These are phyloP conservation scores for Premnoplex brunnescens DNA, from an alignment of 2,797 vertebrate genomes.

Conservation along the genomic window DNA sequence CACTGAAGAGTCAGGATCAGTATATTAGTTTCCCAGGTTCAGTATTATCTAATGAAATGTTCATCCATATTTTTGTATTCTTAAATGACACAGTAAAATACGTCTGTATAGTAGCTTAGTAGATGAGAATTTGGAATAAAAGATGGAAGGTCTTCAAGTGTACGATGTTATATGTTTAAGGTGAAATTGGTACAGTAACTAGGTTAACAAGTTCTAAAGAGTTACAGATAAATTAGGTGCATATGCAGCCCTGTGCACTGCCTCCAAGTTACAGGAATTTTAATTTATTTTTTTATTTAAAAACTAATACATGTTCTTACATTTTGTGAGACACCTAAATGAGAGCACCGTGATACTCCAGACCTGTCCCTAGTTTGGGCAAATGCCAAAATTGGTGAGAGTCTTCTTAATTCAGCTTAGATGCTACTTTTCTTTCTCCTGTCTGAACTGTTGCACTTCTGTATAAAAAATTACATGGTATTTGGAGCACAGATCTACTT, in stretches of 20 bases:
- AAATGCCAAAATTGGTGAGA: neutral
- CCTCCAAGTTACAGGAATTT: neutral
- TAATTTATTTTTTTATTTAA: neutral
- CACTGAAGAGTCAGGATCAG: neutral
- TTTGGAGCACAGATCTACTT: neutral
- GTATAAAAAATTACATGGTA: neutral
- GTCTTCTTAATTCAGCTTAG: neutral
- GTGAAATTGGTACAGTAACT: neutral
- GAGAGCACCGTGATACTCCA: neutral
- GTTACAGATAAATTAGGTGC: neutral
- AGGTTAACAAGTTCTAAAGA: neutral
- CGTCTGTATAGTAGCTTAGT: neutral
- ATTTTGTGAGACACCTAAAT: neutral
- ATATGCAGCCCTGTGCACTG: neutral
- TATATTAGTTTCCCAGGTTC: neutral
- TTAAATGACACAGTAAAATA: neutral
- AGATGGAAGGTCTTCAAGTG: neutral
- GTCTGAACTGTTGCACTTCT: neutral
- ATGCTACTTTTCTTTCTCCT: neutral
- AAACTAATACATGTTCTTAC: neutral
- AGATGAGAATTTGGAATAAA: neutral
- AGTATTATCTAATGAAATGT: neutral
- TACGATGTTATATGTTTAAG: neutral
- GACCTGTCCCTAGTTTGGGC: neutral
- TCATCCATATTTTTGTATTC: neutral